Base-by-base conservation (phyloP, 2,888 invertebrate species). In the Aethes cnicana region DNA sequence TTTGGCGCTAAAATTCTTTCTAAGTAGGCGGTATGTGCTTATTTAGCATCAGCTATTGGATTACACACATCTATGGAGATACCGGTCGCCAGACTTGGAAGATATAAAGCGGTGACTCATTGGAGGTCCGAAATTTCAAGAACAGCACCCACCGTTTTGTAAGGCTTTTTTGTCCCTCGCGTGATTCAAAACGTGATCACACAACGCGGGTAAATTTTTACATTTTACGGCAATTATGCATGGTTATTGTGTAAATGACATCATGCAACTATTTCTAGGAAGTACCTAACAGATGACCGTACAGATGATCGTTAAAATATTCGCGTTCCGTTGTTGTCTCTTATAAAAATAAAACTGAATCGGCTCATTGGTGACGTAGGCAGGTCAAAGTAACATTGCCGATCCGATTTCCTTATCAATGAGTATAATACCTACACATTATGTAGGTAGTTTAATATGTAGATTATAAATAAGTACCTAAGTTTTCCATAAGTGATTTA, bases 51-150 rank as follows among this genome's bases (percentile, higher is more conserved):
- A 25, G 39, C 16, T 25, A 39, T 25, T n/a, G 5, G 16, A 23
- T n/a, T 7, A 36, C 30, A 30, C n/a, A 30, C 36, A 23, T 6
- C 4, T 12, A 23, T 36, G 21, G 21, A 28, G 21, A 17, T 21
- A 35, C 28, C 11, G 32, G 32, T 12, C 8, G 20, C 3, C 49
- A 17, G 12, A 28, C 43, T 36, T 37, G 21, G 48, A 39, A 28
- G 17, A 4, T 9, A n/a, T n/a, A 25, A 20, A 2, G 14, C 35
- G 9, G 18, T 50, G 50, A 50, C 17, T 50, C 50, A 50, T 9
- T 18, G n/a, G 43, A 50, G 50, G 36, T 50, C 50, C 50, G 12
- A 50, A 42, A 44, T 44, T 37, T 30, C 18, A 50, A 43, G 43
- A 30, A 32, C 32, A 21, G 21, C 50, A 30, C 50, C 50, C 23